Conservation (phyloP, 2,888 invertebrate species). For the Caenorhabditis doughertyi region DNA sequence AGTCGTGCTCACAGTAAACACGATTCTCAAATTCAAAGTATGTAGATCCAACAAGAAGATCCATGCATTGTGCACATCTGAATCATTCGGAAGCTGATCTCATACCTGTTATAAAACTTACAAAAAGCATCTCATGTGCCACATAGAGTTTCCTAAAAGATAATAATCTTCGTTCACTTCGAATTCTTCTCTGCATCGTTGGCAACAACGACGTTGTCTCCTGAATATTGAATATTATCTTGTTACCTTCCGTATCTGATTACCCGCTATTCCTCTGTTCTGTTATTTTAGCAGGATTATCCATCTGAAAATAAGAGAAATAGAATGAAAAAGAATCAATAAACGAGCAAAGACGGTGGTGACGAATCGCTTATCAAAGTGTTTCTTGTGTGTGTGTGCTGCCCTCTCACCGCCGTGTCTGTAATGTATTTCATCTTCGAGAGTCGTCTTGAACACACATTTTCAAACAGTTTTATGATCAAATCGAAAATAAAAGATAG, state of each 20-base stretch:
- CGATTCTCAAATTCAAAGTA: slow-evolving; percentile 97
- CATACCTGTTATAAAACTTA: slow-evolving; percentile 84
- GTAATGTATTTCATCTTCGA: slow-evolving; percentile 30
- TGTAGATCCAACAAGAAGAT: slow-evolving; percentile 95
- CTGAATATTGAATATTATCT: not conserved
- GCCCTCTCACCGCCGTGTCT: slow-evolving; percentile 29
- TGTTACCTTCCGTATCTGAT: not conserved
- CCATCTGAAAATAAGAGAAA: slow-evolving; percentile 7
- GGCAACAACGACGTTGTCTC: slow-evolving; percentile 40
- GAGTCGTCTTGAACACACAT: slow-evolving; percentile 52
- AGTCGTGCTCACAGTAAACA: slow-evolving; percentile 72
- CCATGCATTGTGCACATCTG: slow-evolving; percentile 97
- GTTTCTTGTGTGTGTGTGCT: slow-evolving; percentile 31
- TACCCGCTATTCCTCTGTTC: slow-evolving; percentile 53
- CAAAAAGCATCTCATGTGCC: slow-evolving; percentile 99
- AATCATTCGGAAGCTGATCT: not conserved
- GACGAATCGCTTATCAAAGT: slow-evolving; percentile 59
- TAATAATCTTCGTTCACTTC: slow-evolving; percentile 53
- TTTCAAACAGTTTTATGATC: slow-evolving; percentile 11
- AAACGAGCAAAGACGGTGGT: slow-evolving; percentile 32
- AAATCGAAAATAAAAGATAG: not conserved
- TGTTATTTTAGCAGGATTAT: slow-evolving; percentile 18
- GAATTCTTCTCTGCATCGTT: slow-evolving; percentile 53
- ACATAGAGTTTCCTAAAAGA: slow-evolving; percentile 85
- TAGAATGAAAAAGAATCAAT: slow-evolving; percentile 32